A percentile compares a stretch with the other conserved stretches of the same genome.
phyloP scores from a whole-genome alignment of 2,797 vertebrate genomes.

The Acomys russatus region DNA sequence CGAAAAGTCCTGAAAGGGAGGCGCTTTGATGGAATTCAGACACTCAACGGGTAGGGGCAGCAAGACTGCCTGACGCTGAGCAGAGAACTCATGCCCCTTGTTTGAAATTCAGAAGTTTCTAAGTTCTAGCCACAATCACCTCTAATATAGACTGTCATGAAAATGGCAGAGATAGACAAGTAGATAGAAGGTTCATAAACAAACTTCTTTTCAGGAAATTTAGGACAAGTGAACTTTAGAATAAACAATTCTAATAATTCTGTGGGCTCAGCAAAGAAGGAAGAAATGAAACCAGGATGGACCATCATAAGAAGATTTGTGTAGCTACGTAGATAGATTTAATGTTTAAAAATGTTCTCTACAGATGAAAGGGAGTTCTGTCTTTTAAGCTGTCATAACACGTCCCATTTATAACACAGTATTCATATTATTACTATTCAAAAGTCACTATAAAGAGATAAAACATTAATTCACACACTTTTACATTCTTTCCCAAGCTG shows the following conservation, averaged over 20 bases:
- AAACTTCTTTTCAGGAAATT: background rate
- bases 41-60: background rate
- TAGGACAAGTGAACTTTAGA: slow-evolving; percentile 40
- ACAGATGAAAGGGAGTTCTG: slow-evolving; percentile 10
- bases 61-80: background rate
- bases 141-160: background rate
- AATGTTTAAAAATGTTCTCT: slow-evolving; percentile 30
- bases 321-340: background rate
- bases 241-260: slow-evolving; percentile 32
- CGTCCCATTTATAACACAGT: background rate
- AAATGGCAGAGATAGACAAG: slow-evolving; percentile 34
- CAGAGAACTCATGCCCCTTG: background rate
- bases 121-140: slow-evolving; percentile 21
- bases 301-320: background rate
- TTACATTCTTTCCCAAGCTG: background rate
- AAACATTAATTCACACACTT: background rate
- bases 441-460: background rate
- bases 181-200: background rate
- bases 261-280: background rate
- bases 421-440: background rate
- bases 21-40: background rate
- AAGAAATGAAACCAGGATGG: background rate
- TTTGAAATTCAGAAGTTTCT: slow-evolving; percentile 47
- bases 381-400: slow-evolving; percentile 7
- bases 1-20: background rate